Conservation (phyloP, 2,888 invertebrate genomes). For the Acanthoscelides obtectus region DNA sequence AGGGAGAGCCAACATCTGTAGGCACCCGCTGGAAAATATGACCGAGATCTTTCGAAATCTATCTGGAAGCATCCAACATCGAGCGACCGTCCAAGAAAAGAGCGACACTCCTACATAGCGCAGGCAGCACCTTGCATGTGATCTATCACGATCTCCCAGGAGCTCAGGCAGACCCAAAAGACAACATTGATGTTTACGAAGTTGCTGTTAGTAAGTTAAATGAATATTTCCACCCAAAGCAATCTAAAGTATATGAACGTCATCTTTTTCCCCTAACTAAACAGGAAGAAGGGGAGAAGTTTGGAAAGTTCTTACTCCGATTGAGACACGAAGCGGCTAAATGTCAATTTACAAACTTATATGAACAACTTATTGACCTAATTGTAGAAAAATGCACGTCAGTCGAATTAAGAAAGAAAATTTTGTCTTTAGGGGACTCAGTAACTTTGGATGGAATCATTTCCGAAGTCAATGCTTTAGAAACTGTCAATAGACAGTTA, state of each 20-base stretch:
- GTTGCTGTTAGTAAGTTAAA: conserved; percentile 14
- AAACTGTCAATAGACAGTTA: neutral
- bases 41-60: conserved; percentile 14
- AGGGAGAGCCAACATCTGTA: conserved; percentile 22
- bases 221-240: conserved; percentile 25
- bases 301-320: conserved; percentile 31
- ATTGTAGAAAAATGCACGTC: conserved; percentile 24
- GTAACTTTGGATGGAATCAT: conserved; percentile 18
- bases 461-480: conserved; percentile 13
- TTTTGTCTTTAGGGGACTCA: conserved; percentile 17
- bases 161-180: neutral
- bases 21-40: conserved; percentile 29
- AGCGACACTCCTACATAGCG: neutral
- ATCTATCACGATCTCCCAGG: neutral
- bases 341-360: conserved; percentile 11
- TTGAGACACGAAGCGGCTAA: conserved; percentile 18
- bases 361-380: conserved; percentile 27
- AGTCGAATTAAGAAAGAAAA: conserved; percentile 21
- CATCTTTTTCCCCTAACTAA: conserved; percentile 30
- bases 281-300: conserved; percentile 31
- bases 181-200: conserved; percentile 4
- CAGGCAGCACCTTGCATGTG: neutral
- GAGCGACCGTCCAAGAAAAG: neutral
- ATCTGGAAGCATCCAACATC: conserved; percentile 1
- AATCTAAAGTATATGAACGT: conserved; percentile 24